Conservation (phyloP, 2,797 vertebrate species). For the Leuciscus waleckii region DNA sequence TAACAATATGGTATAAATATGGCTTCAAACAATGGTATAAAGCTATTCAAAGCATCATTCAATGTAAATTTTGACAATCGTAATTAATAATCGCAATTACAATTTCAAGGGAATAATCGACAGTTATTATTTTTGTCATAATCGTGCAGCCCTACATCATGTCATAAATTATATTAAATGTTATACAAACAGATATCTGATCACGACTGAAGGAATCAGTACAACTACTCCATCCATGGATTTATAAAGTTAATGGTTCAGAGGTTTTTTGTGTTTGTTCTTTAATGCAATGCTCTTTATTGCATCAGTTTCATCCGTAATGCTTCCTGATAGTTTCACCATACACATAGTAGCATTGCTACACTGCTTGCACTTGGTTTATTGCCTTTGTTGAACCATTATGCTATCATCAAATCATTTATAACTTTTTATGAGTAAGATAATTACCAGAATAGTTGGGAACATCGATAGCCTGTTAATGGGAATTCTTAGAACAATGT, state of each 20-base stretch:
- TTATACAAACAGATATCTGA: neutral
- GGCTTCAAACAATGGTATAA: no score
- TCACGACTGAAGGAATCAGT: neutral
- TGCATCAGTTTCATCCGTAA: slow-evolving; percentile 25
- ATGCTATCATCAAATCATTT: slow-evolving; percentile 3
- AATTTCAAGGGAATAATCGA: no score
- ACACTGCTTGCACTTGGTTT: neutral
- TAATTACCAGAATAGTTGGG: slow-evolving; percentile 4
- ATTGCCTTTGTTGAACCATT: slow-evolving; percentile 13
- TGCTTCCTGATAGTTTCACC: slow-evolving; percentile 34
- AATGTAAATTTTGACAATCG: no score
- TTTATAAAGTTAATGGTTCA: neutral
- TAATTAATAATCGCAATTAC: no score
- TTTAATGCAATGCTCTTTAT: neutral
- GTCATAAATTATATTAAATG: slow-evolving; percentile 24
- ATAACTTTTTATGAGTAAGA: slow-evolving; percentile 14
- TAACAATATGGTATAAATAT: no score
- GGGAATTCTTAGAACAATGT: neutral
- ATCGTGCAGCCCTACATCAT: no score
- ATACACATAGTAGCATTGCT: neutral
- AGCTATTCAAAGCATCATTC: no score
- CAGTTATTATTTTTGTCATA: no score
- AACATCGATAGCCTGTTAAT: neutral
- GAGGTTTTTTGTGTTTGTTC: neutral
- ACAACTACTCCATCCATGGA: neutral